phyloP scores from a whole-genome alignment of 2,797 vertebrate genomes.

The Neopelma chrysocephalum region DNA sequence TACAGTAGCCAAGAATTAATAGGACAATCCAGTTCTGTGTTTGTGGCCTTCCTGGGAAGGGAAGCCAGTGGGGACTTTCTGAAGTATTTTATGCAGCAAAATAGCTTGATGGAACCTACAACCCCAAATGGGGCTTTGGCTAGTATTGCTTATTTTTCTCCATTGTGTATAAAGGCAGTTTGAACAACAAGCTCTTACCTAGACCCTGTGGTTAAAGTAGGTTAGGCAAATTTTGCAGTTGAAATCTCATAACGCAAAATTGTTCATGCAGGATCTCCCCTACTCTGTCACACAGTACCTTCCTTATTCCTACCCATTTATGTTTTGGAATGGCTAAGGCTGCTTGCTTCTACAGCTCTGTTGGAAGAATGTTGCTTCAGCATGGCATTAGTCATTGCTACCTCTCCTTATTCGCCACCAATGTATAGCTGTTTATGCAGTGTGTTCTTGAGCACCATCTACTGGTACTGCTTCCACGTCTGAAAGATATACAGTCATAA shows the following conservation, averaged over 20 bases:
- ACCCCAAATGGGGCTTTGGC: neutral
- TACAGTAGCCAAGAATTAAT: neutral
- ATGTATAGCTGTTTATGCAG: neutral
- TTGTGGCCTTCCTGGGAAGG: neutral
- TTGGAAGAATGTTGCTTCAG: neutral
- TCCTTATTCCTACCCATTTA: neutral
- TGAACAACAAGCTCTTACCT: neutral
- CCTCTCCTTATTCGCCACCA: neutral
- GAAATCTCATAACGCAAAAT: neutral
- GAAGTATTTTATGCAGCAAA: neutral
- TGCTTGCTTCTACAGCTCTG: neutral
- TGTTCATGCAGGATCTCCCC: neutral
- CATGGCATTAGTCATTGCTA: neutral
- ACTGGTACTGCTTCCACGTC: slow-evolving; percentile 8
- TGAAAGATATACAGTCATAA: neutral
- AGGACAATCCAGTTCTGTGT: neutral
- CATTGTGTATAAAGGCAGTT: accelerated
- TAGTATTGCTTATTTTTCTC: neutral
- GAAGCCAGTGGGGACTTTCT: neutral
- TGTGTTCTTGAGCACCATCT: slow-evolving; percentile 62
- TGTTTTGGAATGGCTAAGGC: neutral
- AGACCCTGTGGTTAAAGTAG: neutral
- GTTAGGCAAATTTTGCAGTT: neutral
- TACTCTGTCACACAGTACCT: neutral
- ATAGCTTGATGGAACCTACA: neutral